These are phyloP conservation scores for Atopsyche davidsoni DNA, from an alignment of 1,140 invertebrate species.

Conservation along the genomic window DNA sequence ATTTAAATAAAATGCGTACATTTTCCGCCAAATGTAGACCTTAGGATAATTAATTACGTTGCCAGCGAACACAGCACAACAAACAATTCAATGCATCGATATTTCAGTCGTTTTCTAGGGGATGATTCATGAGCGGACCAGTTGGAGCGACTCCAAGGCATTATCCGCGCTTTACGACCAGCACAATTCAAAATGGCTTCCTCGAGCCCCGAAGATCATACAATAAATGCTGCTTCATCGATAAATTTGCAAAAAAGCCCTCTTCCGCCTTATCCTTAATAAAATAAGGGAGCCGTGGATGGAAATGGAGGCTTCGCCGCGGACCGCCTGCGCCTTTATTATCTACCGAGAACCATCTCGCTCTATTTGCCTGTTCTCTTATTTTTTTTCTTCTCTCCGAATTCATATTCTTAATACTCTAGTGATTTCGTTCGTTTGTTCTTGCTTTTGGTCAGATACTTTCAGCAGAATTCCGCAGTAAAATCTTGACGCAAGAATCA, in stretches of 20 bases:
- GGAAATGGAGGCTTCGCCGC: background rate
- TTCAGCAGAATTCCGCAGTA: too few species aligned
- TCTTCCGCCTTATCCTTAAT: background rate
- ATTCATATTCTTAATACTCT: constrained; percentile 12
- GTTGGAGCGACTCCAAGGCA: background rate
- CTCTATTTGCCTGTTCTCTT: background rate
- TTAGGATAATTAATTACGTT: too few species aligned
- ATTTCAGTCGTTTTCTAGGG: too few species aligned
- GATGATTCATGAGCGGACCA: background rate
- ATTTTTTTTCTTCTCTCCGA: constrained; percentile 2
- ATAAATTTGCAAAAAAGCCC: constrained; percentile 17
- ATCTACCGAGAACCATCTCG: background rate
- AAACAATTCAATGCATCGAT: too few species aligned
- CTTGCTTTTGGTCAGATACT: too few species aligned
- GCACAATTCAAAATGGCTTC: too few species aligned
- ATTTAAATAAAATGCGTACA: too few species aligned
- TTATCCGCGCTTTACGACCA: background rate
- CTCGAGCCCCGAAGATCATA: too few species aligned
- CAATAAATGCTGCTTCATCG: constrained; percentile 11
- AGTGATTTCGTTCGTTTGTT: too few species aligned
- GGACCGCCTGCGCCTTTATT: constrained; percentile 10
- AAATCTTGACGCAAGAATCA: too few species aligned
- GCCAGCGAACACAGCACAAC: too few species aligned
- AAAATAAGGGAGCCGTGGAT: background rate
- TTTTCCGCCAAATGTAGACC: too few species aligned